Percentiles rank a stretch among this genome's conserved stretches.
These are phyloP conservation scores for Ciconia maguari DNA, from an alignment of 2,113 vertebrate species.

Conservation along the genomic window DNA sequence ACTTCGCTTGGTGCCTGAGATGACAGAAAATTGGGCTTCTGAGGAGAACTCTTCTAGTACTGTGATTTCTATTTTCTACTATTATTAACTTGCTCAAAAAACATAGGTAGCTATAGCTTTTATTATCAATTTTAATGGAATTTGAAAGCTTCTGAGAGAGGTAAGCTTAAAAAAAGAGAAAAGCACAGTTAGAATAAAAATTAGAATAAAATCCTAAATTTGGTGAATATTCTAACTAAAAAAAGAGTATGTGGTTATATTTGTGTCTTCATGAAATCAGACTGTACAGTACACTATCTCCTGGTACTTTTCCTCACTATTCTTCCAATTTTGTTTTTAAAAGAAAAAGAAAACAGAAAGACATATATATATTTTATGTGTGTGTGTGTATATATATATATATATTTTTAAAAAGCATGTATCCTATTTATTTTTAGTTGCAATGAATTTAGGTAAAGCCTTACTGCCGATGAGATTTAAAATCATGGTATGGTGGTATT, in stretches of 20 bases:
- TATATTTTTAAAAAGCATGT: background rate
- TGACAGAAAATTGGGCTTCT: background rate
- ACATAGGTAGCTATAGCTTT: constrained; percentile 5
- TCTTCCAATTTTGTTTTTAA: background rate
- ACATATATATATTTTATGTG: background rate
- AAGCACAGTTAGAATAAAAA: background rate
- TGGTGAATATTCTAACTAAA: constrained; percentile 14
- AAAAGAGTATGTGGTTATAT: background rate
- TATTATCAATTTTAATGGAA: background rate
- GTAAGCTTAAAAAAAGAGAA: background rate
- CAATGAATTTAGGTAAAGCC: background rate
- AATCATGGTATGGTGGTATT: background rate
- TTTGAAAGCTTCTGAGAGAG: background rate
- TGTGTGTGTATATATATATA: background rate
- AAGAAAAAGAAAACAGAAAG: background rate
- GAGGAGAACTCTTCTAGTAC: constrained; percentile 33
- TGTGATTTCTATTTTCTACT: constrained; percentile 57
- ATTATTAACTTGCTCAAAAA: constrained; percentile 9
- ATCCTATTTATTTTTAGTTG: background rate
- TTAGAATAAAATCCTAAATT: background rate
- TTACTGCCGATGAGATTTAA: background rate
- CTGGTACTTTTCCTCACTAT: constrained; percentile 9
- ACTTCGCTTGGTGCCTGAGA: constrained; percentile 52
- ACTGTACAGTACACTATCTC: constrained; percentile 52
- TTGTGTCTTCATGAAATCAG: constrained; percentile 32